Conservation (phyloP, 2,113 vertebrate species). For the Panthera uncia region DNA sequence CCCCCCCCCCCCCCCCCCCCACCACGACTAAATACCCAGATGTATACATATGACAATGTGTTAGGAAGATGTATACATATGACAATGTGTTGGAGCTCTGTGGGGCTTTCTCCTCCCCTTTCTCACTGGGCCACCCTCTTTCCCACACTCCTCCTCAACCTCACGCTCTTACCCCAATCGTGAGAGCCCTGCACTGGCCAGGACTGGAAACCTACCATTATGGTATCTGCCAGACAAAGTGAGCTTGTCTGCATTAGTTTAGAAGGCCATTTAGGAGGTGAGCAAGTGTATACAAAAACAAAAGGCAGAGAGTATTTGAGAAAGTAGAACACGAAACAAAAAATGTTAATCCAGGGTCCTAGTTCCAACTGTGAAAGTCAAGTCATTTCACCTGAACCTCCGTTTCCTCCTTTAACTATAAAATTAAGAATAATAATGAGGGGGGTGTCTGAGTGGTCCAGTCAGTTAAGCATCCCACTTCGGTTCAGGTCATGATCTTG, state of each 20-base stretch:
- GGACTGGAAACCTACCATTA: not conserved
- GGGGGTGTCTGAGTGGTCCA: not conserved
- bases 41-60: not conserved
- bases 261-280: not conserved
- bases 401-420: not conserved
- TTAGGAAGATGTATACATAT: not conserved
- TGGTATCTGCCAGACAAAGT: not conserved
- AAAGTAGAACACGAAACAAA: slow-evolving; percentile 6
- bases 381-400: not conserved
- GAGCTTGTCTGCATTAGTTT: not conserved
- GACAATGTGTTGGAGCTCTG: not conserved
- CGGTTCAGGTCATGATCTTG: not conserved
- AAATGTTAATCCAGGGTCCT: not conserved
- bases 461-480: not conserved
- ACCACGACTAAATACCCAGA: not conserved
- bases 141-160: not conserved
- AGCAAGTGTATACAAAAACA: not conserved
- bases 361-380: not conserved
- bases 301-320: not conserved
- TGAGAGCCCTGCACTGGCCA: not conserved
- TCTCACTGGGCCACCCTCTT: not conserved
- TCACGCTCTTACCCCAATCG: not conserved
- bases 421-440: not conserved
- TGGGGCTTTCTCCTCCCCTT: not conserved
- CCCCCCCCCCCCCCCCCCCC: no score